Conservation (phyloP, 2,797 vertebrate genomes). For the Urocyon cinereoargenteus region DNA sequence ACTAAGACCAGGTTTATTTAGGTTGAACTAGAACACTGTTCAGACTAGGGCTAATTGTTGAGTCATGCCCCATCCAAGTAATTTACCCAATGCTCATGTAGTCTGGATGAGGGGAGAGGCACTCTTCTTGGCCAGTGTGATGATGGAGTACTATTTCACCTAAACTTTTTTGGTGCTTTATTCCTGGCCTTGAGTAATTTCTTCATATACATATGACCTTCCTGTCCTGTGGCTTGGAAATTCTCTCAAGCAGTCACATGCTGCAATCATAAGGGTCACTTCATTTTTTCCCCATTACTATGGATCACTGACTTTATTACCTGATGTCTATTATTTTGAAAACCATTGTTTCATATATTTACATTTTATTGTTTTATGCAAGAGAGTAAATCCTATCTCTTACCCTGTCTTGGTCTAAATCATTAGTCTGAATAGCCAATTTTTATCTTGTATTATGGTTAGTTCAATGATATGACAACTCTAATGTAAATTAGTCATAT, state of each 20-base stretch:
- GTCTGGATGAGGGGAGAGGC: background rate
- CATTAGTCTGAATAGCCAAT: background rate
- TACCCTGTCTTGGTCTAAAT: background rate
- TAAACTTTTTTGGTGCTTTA: background rate
- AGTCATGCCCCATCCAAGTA: background rate
- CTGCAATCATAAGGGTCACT: background rate
- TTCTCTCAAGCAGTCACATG: background rate
- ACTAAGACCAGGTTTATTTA: background rate
- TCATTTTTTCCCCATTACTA: background rate
- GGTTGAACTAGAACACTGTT: background rate
- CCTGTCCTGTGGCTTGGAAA: background rate
- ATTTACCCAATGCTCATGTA: accelerated
- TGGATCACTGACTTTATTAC: background rate
- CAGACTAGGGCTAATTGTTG: background rate
- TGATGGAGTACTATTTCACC: accelerated
- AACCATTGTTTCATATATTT: background rate
- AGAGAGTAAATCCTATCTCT: background rate
- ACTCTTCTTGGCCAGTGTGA: background rate
- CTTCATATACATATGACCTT: background rate
- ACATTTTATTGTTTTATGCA: background rate
- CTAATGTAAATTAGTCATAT: background rate
- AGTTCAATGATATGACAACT: background rate
- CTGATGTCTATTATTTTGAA: background rate
- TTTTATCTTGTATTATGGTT: background rate
- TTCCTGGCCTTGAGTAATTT: background rate